Conservation (phyloP, 2,113 vertebrate genomes). For the Halichoeres trimaculatus region DNA sequence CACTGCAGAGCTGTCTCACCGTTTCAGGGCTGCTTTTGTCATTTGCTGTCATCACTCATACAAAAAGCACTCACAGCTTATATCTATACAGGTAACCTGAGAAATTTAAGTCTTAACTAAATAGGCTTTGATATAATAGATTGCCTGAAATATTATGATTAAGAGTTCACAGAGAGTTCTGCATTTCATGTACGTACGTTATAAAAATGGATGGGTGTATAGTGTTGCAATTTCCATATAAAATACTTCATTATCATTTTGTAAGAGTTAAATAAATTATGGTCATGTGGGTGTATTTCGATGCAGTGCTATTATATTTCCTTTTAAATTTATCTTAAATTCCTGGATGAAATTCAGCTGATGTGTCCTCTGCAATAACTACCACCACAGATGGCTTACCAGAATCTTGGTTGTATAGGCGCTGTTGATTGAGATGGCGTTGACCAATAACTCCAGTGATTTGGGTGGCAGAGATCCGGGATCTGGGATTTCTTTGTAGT, state of each 20-base stretch:
- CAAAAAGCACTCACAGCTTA: slow-evolving; percentile 1
- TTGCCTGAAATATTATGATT: slow-evolving; percentile 3
- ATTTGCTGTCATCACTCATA: slow-evolving; percentile 34
- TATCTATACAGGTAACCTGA: slow-evolving; percentile 14
- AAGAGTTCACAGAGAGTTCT: background rate
- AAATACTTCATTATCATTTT: background rate
- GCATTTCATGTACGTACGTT: background rate
- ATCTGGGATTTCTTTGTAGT: slow-evolving; percentile 94
- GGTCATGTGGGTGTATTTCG: background rate
- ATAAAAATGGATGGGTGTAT: background rate
- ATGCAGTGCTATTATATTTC: background rate
- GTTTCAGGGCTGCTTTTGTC: slow-evolving; percentile 34
- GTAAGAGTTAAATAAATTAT: background rate
- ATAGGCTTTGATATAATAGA: slow-evolving; percentile 18
- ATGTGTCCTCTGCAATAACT: background rate
- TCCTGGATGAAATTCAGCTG: background rate
- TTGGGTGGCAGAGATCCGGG: slow-evolving; percentile 87
- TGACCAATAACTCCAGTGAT: slow-evolving; percentile 89
- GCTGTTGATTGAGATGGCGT: slow-evolving; percentile 95
- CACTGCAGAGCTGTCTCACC: slow-evolving; percentile 45
- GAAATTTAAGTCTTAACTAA: slow-evolving; percentile 20
- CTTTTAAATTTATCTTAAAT: background rate
- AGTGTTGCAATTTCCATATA: background rate
- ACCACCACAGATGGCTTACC: slow-evolving; percentile 80
- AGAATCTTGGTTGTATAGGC: slow-evolving; percentile 97